These are phyloP conservation scores for Ibidorhyncha struthersii DNA, from an alignment of 2,113 vertebrate genomes.

Conservation along the genomic window DNA sequence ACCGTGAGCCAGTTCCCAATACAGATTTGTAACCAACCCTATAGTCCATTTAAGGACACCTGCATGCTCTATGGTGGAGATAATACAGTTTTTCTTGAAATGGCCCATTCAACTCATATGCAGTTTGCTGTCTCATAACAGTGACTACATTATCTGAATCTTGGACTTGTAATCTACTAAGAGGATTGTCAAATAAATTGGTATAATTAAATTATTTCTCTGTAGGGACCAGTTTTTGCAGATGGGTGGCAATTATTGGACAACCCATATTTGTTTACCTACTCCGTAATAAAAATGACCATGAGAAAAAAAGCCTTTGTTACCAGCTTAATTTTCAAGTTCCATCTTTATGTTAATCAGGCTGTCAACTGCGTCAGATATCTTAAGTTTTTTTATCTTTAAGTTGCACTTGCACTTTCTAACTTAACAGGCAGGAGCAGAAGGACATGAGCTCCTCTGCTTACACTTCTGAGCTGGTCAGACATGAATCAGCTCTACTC, in stretches of 20 bases:
- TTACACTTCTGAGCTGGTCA: background rate
- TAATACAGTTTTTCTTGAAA: background rate
- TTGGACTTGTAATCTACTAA: background rate
- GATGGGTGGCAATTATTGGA: background rate
- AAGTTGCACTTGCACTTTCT: background rate
- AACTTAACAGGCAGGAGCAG: background rate
- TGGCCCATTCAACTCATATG: background rate
- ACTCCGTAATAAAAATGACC: background rate
- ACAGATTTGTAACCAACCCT: background rate
- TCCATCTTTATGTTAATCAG: background rate
- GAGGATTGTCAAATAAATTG: background rate
- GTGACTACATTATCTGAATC: background rate
- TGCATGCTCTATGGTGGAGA: background rate
- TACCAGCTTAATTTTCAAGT: background rate
- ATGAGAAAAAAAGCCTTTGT: background rate
- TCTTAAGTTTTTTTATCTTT: background rate
- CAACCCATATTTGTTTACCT: background rate
- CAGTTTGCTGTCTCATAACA: background rate
- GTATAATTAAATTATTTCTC: background rate
- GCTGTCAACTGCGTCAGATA: background rate
- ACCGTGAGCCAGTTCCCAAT: rapidly evolving
- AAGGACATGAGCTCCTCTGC: background rate
- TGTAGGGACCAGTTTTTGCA: background rate
- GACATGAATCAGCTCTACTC: background rate
- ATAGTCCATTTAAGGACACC: background rate